Conservation (phyloP, 2,113 vertebrate genomes). For the Forbesichthys papilliferus region DNA sequence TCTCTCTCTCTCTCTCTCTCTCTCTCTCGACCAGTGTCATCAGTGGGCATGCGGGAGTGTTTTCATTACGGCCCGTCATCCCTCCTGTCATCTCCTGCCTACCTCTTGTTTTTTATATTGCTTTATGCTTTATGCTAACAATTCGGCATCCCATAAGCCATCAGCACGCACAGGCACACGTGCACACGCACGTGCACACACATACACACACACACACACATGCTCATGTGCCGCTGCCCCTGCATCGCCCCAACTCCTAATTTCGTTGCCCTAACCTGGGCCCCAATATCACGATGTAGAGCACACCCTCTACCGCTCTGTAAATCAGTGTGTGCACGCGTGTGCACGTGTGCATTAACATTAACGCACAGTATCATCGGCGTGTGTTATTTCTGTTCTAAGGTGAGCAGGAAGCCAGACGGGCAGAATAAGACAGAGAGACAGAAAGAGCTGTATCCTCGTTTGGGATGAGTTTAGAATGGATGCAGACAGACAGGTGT, state of each 20-base stretch:
- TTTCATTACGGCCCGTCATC: slow-evolving; percentile 71
- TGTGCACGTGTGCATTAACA: not conserved
- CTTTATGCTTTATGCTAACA: slow-evolving; percentile 72
- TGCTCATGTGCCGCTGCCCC: slow-evolving; percentile 8
- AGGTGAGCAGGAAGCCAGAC: slow-evolving; percentile 26
- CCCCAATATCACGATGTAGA: slow-evolving; percentile 61
- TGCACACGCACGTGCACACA: not conserved
- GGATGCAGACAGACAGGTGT: slow-evolving; percentile 2
- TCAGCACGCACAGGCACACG: slow-evolving; percentile 17
- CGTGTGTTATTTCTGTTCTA: slow-evolving; percentile 34
- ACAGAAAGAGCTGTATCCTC: slow-evolving; percentile 20
- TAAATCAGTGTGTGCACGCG: slow-evolving; percentile 40
- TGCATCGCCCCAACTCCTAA: slow-evolving; percentile 57
- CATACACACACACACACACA: not conserved
- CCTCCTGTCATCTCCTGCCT: slow-evolving; percentile 62
- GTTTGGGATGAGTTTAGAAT: slow-evolving; percentile 7
- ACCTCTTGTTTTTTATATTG: slow-evolving; percentile 66
- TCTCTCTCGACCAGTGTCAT: slow-evolving; percentile 56
- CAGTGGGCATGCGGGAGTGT: slow-evolving; percentile 56
- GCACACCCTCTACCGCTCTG: slow-evolving; percentile 27
- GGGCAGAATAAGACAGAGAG: slow-evolving; percentile 14
- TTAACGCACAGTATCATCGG: slow-evolving; percentile 1
- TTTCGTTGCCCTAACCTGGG: slow-evolving; percentile 66
- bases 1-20: slow-evolving; percentile 44
- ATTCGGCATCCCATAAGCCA: slow-evolving; percentile 61